Base-by-base conservation (phyloP, 2,113 vertebrate genomes). In the Lucifuga dentata region DNA sequence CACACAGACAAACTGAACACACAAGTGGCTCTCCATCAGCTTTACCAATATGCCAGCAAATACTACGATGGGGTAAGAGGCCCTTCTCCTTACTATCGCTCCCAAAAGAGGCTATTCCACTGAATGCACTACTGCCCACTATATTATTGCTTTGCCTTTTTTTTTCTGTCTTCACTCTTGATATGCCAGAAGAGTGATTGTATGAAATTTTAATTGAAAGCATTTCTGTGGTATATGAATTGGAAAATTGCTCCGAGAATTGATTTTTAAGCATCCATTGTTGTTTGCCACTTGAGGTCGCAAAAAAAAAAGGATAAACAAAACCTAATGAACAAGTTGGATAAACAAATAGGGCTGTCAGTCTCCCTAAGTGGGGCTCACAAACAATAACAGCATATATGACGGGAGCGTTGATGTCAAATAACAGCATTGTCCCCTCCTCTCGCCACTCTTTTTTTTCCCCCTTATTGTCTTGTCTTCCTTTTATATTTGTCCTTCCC, bases 21-120 rank as follows among this genome's bases (percentile, higher is more conserved):
- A 0, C 93, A 98, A 17, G 96, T 98, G 91, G 96, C 98, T 68
- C 92, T 99, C 68, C 95, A 99, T 88, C 98, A 98, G 90, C 95
- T 99, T 74, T 98, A 98, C 92, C 96, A 96, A 89, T 98, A 98
- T 12, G 97, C 96, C 51, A 98, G 97, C 93, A 99, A 98, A 92
- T 98, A 99, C 93, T 98, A 97, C 0, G 97, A 98, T 32, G 95
- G 94, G 96, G 98, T 99, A 93, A 93, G 95, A 82, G 71, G 48
- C 29, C 64, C 35, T 69, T 80, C 58, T 60, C 49, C 39, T 69
- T 61, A 63, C 70, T 85, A 73, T 88, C 80, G 15, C 76, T 74
- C 84, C 80, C 85, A 66, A 73, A 78, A 69, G 79, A 80, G 69
- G 44, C 73, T 65, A 84, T 86, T 86, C 76, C 73, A 72, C 67